Conservation (phyloP, 1,140 invertebrate species). For the Drosophila triauraria region DNA sequence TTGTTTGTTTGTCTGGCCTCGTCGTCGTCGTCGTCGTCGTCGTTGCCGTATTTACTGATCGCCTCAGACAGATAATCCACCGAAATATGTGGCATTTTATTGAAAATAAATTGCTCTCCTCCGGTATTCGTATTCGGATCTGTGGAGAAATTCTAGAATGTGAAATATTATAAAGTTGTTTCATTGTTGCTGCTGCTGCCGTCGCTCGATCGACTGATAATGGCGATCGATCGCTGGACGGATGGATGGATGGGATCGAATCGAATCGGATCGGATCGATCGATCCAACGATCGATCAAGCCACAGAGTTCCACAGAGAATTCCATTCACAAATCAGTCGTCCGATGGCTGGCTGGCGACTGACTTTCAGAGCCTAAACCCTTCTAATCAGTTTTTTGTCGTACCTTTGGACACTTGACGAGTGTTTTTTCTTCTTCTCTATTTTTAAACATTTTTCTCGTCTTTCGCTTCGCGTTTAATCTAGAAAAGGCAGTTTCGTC, state of each 20-base stretch:
- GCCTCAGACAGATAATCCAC: slow-evolving; percentile 44
- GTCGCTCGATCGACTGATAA: slow-evolving; percentile 47
- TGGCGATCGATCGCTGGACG: slow-evolving; percentile 14
- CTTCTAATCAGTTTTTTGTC: slow-evolving; percentile 63
- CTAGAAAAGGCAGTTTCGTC: slow-evolving; percentile 64
- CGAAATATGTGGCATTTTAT: slow-evolving; percentile 37
- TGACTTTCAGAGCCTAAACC: slow-evolving; percentile 44
- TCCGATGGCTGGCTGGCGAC: slow-evolving; percentile 27
- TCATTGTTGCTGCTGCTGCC: slow-evolving; percentile 59
- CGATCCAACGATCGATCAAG: slow-evolving; percentile 36
- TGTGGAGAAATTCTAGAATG: slow-evolving; percentile 45
- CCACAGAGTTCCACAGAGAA: slow-evolving; percentile 29
- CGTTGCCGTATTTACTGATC: slow-evolving; percentile 39
- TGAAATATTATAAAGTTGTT: slow-evolving; percentile 51
- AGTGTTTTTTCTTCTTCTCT: slow-evolving; percentile 37
- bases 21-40: slow-evolving; percentile 5
- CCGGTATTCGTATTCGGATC: slow-evolving; percentile 18
- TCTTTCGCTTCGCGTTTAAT: slow-evolving; percentile 29
- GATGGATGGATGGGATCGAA: slow-evolving; percentile 7
- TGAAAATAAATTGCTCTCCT: slow-evolving; percentile 50
- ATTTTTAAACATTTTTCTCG: slow-evolving; percentile 39
- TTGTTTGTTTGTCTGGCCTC: slow-evolving; percentile 64
- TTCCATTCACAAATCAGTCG: slow-evolving; percentile 79
- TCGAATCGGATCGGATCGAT: slow-evolving; percentile 6
- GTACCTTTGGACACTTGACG: slow-evolving; percentile 48